A percentile compares a stretch with the other conserved stretches of the same genome.
Conservation (phyloP, 92 coral and sea anemone genomes). For the Epizoanthus ramosus region DNA sequence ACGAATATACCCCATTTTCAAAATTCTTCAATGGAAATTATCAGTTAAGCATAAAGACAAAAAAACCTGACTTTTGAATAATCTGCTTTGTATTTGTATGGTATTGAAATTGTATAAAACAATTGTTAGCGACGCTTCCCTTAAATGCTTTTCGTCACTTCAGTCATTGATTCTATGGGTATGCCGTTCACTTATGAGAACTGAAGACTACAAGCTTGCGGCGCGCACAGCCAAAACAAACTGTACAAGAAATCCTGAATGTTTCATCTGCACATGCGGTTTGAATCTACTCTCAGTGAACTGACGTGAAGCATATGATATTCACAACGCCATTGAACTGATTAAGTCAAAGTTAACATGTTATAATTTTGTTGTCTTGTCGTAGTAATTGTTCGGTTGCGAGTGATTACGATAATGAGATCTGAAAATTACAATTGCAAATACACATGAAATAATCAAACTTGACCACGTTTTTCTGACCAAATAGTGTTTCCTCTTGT, state of each 20-base stretch:
- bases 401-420: slow-evolving; percentile 15
- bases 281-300: not conserved
- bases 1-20: too few species aligned
- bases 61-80: too few species aligned
- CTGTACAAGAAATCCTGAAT: too few species aligned
- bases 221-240: too few species aligned
- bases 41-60: too few species aligned
- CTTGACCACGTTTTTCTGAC: not conserved
- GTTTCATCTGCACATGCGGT: too few species aligned
- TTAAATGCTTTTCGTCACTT: not conserved
- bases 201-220: too few species aligned
- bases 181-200: not conserved
- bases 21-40: too few species aligned
- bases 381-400: slow-evolving; percentile 17
- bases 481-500: not conserved
- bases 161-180: not conserved
- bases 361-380: slow-evolving; percentile 2
- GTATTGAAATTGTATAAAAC: not conserved
- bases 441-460: not conserved
- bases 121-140: not conserved
- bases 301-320: not conserved
- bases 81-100: not conserved
- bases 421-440: not conserved
- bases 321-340: not conserved
- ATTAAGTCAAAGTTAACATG: slow-evolving; percentile 9